phyloP scores from a whole-genome alignment of 1,140 invertebrate genomes.

The Armadillidium nasatum region DNA sequence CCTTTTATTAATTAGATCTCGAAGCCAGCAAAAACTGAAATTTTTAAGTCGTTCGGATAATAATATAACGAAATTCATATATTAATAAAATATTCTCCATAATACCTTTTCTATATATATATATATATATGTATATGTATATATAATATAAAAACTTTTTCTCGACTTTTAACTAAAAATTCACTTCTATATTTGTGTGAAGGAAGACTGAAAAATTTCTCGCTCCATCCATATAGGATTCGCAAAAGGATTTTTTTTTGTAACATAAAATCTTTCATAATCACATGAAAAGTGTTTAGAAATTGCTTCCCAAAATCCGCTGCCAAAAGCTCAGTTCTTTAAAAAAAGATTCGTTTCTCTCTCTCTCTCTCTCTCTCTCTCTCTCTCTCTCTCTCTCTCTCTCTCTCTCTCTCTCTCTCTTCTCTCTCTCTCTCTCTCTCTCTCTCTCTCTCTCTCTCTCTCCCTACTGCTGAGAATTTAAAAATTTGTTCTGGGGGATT shows the following conservation, averaged over 20 bases:
- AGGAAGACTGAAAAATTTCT: constrained; percentile 8
- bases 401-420: too few relatives aligned
- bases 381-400: too few relatives aligned
- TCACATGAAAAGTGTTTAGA: constrained; percentile 10
- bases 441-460: not conserved
- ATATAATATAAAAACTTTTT: too few relatives aligned
- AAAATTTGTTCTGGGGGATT: not conserved
- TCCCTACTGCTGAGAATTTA: not conserved
- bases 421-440: too few relatives aligned
- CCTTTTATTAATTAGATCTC: constrained; percentile 1
- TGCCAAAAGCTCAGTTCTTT: too few relatives aligned
- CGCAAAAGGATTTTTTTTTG: not conserved
- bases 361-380: too few relatives aligned
- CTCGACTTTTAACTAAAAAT: not conserved
- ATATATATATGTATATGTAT: not conserved
- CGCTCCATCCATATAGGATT: not conserved
- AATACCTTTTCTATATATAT: not conserved
- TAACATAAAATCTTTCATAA: not conserved
- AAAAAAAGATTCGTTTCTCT: too few relatives aligned
- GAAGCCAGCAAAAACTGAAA: constrained; percentile 12
- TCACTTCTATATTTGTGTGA: not conserved
- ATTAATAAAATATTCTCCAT: constrained; percentile 9
- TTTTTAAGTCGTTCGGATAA: not conserved
- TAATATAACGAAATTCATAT: not conserved
- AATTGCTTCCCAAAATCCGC: constrained; percentile 3